Evolutionary conservation across 2,113 vertebrate species (phyloP).

Genomic region (Thalassoma bifasciatum): DNA sequence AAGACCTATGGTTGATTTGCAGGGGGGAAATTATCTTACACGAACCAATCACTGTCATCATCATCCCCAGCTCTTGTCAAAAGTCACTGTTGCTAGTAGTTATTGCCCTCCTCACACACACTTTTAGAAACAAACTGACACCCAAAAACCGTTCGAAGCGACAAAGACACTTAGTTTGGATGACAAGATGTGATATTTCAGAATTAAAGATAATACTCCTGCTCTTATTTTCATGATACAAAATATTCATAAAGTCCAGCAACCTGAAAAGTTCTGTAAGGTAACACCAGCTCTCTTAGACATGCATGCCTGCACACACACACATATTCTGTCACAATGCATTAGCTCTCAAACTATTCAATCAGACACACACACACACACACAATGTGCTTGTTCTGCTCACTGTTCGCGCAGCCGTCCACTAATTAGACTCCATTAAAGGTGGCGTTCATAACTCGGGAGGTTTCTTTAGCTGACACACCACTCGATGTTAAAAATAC

Average conservation of each 20-base stretch:
- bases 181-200: too few species aligned
- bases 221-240: too few species aligned
- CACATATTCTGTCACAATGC: conserved; percentile 57
- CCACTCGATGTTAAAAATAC: conserved; percentile 71
- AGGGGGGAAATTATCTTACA: too few species aligned
- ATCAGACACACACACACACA: conserved; percentile 30
- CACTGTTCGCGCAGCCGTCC: conserved; percentile 66
- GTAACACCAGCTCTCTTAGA: conserved; percentile 8
- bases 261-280: conserved; percentile 22
- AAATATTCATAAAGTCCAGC: not conserved
- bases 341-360: conserved; percentile 63
- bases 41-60: too few species aligned
- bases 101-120: too few species aligned
- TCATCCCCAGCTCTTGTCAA: too few species aligned
- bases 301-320: not conserved
- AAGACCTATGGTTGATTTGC: too few species aligned
- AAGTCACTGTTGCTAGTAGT: too few species aligned
- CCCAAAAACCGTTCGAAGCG: too few species aligned
- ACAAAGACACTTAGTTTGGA: too few species aligned
- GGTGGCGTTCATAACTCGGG: conserved; percentile 71
- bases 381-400: conserved; percentile 56
- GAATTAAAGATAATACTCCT: too few species aligned
- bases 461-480: conserved; percentile 65
- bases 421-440: conserved; percentile 82
- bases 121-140: too few species aligned